Evolutionary conservation across 2,888 invertebrate genomes (phyloP), one percentile per base, ranked within the genome.

Genomic region (Synergus gifuensis): DNA sequence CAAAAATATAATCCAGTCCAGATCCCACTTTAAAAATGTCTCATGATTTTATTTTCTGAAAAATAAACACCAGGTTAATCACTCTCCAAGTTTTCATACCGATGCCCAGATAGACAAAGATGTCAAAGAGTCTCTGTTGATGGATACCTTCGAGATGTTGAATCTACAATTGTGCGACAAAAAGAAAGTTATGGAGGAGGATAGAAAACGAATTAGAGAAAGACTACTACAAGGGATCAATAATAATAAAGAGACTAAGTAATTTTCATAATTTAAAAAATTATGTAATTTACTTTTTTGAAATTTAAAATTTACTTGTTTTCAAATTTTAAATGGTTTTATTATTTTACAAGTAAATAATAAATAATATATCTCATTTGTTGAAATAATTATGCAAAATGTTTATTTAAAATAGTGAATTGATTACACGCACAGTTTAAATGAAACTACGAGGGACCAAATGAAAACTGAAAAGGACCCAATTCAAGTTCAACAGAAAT

Each of bases 11-110:
- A n/a, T n/a, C n/a, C 46, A 46, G 46, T 46, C 14, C 14, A 49
- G 16, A 7, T 7, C 16, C 49, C n/a, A n/a, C n/a, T 54, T 54
- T 5, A 54, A 22, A 16, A 44, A 44, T 18, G 44, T 60, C 36
- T 2, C 54, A 58, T 58, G 28, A 28, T 28, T 28, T 28, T 28
- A 42, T 36, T 69, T 67, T 60, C 22, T 12, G 16, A 36, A 58
- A 44, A 22, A 73, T 58, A 69, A 66, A 67, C 14, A 54, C 18
- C 84, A 96, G 96, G 97, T 97, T 8, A 98, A 98, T 92, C 98
- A 98, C 91, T 98, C 98, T 12, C 98, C 98, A 0, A 98, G 98
- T 92, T 98, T 98, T 90, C 97, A 98, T 91, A 98, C 97, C 14
- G 97, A 98, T 90, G 96, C 98, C 1, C 94, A 95, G 83, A 93